A percentile compares a stretch with the other conserved stretches of the same genome.
phyloP scores from a whole-genome alignment of 2,888 invertebrate species.

The Branchellion lobata region DNA sequence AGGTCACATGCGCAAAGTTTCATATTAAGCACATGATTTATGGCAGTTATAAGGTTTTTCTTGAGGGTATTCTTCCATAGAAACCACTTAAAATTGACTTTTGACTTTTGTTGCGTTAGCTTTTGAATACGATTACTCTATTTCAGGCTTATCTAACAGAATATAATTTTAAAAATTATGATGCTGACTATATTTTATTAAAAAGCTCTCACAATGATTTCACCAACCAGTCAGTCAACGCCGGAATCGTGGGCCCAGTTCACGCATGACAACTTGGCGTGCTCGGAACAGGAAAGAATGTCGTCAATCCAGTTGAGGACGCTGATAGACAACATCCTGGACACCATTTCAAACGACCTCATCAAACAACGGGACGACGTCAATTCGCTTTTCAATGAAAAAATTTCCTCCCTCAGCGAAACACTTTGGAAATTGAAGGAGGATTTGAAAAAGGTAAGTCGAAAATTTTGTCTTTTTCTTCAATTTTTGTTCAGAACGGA shows the following conservation, averaged over 20 bases:
- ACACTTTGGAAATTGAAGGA: slow-evolving; percentile 56
- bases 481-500: too few relatives aligned
- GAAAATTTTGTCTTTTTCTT: slow-evolving; percentile 66
- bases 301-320: slow-evolving; percentile 72
- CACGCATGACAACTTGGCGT: slow-evolving; percentile 75
- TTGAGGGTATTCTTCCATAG: too few relatives aligned
- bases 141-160: too few relatives aligned
- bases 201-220: too few relatives aligned
- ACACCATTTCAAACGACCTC: slow-evolving; percentile 77
- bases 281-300: slow-evolving; percentile 75
- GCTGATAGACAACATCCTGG: slow-evolving; percentile 73
- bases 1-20: too few relatives aligned
- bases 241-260: slow-evolving; percentile 83
- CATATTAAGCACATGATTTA: too few relatives aligned
- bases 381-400: slow-evolving; percentile 74
- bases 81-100: too few relatives aligned
- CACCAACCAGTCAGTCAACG: slow-evolving; percentile 71
- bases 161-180: too few relatives aligned
- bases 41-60: too few relatives aligned
- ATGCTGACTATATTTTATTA: too few relatives aligned
- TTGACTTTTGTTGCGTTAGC: too few relatives aligned
- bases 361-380: slow-evolving; percentile 79
- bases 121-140: too few relatives aligned
- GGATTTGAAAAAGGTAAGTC: slow-evolving; percentile 60
- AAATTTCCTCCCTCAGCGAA: slow-evolving; percentile 69